Evolutionary conservation across 1,140 invertebrate genomes (phyloP).

Genomic region (honey bee (Apis mellifera)): Amel_HAv3.1 CM009932.2:14589001-14589500

Average conservation of each 20-base stretch:
- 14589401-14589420: conserved; percentile 93
- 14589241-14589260: too few species aligned
- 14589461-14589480: conserved; percentile 82
- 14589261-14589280: too few species aligned
- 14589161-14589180: not conserved
- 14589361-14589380: conserved; percentile 80
- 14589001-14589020: not conserved
- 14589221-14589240: too few species aligned
- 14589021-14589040: not conserved
- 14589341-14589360: conserved; percentile 81
- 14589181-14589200: too few species aligned
- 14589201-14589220: too few species aligned
- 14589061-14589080: not conserved
- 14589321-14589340: too few species aligned
- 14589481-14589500: conserved; percentile 88
- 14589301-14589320: too few species aligned
- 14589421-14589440: conserved; percentile 80
- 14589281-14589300: too few species aligned
- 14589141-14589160: not conserved
- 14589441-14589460: conserved; percentile 90
- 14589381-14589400: conserved; percentile 88
- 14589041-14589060: not conserved
- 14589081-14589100: not conserved
- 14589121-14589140: too few species aligned
- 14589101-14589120: not conserved